Base-by-base conservation (phyloP, 2,797 vertebrate genomes). In the Danio jaintianensis region DNA sequence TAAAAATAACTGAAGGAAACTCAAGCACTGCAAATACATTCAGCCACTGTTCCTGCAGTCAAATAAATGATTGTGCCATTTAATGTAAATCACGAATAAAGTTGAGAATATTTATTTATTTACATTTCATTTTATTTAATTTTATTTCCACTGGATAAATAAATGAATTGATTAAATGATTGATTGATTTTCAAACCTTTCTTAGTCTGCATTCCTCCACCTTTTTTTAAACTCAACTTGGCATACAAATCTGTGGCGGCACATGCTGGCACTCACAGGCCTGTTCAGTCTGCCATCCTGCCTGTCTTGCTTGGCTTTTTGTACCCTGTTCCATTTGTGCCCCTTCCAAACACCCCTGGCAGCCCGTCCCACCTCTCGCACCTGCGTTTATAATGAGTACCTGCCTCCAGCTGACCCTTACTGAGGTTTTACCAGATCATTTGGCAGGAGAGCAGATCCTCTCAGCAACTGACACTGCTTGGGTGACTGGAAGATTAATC, bases 401-500 rank as follows among this genome's bases (percentile, higher is more conserved):
- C 55, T 47, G 8, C 48, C 59, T 72, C 71, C 45, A 48, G n/a
- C 50, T 67, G 78, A 73, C 71, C 50, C 63, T 50, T 15, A 56
- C 79, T 56, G 4, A 68, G 20, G 36, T 40, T 59, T 45, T 61
- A 18, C 29, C 55, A 58, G 64, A 29, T 47, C 11, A 62, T 82
- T 55, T 85, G 48, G 81, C 83, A 86, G n/a, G 56, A 84, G 76
- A 87, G 76, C 82, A 55, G 45, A 16, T 43, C 20, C 61, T 42
- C 69, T 64, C 29, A 53, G 56, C 47, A 53, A 59, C 15, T 72
- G 61, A 68, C 45, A 75, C 40, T 56, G 59, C 20, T 61, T 48
- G 66, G 48, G n/a, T 2, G 13, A 42, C 69, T 43, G 47, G 71
- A 45, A 80, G 66, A 45, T 59, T 87, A 88, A 89, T 89, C 88